A percentile compares a stretch with the other conserved stretches of the same genome.
These are phyloP conservation scores for Adelognathus sp. DNA, from an alignment of 2,888 invertebrate species.

Conservation along the genomic window DNA sequence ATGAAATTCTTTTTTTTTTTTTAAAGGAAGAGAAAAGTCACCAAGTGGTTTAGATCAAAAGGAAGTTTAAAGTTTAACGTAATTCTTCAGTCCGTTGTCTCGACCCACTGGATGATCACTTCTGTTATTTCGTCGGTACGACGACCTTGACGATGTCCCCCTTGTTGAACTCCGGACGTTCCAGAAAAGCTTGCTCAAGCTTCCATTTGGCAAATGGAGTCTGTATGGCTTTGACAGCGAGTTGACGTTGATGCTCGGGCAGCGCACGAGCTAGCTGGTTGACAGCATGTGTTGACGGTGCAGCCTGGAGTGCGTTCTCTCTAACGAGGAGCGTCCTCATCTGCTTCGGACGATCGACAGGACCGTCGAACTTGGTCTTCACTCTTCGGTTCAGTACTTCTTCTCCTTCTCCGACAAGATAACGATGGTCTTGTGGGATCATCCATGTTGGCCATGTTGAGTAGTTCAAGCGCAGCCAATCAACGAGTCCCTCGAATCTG, in stretches of 20 bases:
- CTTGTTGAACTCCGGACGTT: not conserved
- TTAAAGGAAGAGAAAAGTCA: too few relatives aligned
- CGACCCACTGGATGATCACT: too few relatives aligned
- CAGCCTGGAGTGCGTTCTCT: not conserved
- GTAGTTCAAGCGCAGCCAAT: constrained; percentile 26
- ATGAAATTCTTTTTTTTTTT: too few relatives aligned
- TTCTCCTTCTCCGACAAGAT: not conserved
- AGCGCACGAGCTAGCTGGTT: not conserved
- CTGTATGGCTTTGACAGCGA: not conserved
- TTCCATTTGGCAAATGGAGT: not conserved
- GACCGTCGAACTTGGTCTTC: constrained; percentile 16
- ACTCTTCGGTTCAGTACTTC: not conserved
- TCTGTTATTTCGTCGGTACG: not conserved
- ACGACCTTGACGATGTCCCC: constrained; percentile 1
- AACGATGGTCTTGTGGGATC: constrained; percentile 22
- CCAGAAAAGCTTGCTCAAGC: not conserved
- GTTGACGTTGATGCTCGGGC: not conserved
- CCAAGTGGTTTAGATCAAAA: too few relatives aligned
- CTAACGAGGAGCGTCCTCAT: not conserved
- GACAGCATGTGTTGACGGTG: not conserved
- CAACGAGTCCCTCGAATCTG: constrained; percentile 1
- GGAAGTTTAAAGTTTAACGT: too few relatives aligned
- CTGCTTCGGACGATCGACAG: constrained; percentile 14
- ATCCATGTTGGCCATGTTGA: constrained; percentile 20
- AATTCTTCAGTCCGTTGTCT: too few relatives aligned